These are phyloP conservation scores for Harlomillsia oculata DNA, from an alignment of 1,140 invertebrate species.

Conservation along the genomic window DNA sequence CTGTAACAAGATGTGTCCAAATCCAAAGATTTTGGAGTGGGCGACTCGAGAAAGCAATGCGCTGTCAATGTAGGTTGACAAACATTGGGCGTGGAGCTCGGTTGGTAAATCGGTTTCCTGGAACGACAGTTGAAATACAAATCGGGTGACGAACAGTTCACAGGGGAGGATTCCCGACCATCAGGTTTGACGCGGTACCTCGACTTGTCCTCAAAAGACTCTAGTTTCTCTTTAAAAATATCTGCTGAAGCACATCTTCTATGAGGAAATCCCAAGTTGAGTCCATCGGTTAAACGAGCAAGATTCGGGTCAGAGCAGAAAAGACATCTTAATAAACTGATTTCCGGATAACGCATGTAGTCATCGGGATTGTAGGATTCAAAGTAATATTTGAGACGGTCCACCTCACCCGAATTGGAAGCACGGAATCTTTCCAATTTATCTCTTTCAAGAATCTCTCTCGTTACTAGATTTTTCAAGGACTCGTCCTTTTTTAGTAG, in stretches of 20 bases:
- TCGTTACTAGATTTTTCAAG: slow-evolving; percentile 17
- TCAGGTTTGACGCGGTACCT: slow-evolving; percentile 35
- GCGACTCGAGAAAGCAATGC: slow-evolving; percentile 30
- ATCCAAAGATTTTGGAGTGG: slow-evolving; percentile 24
- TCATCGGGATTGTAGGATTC: slow-evolving; percentile 17
- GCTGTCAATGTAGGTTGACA: slow-evolving; percentile 35
- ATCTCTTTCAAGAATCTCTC: slow-evolving; percentile 28
- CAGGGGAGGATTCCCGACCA: slow-evolving; percentile 31
- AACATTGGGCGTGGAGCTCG: slow-evolving; percentile 32
- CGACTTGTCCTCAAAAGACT: slow-evolving; percentile 43
- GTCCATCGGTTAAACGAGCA: slow-evolving; percentile 22
- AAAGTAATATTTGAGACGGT: slow-evolving; percentile 29
- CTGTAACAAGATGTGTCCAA: slow-evolving; percentile 27
- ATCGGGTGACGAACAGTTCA: slow-evolving; percentile 23
- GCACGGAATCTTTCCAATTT: slow-evolving; percentile 25
- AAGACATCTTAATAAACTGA: slow-evolving; percentile 28
- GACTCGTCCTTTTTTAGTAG: slow-evolving; percentile 40
- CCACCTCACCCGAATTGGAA: slow-evolving; percentile 28
- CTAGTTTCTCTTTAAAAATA: slow-evolving; percentile 58
- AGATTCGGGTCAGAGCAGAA: slow-evolving; percentile 34
- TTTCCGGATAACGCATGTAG: slow-evolving; percentile 11
- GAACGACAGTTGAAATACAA: slow-evolving; percentile 27
- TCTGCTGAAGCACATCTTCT: slow-evolving; percentile 55
- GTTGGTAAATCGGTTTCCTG: slow-evolving; percentile 34
- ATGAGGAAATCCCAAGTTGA: slow-evolving; percentile 12